Evolutionary conservation across 2,888 invertebrate genomes (phyloP).

Genomic region (Lycia hirtaria): DNA sequence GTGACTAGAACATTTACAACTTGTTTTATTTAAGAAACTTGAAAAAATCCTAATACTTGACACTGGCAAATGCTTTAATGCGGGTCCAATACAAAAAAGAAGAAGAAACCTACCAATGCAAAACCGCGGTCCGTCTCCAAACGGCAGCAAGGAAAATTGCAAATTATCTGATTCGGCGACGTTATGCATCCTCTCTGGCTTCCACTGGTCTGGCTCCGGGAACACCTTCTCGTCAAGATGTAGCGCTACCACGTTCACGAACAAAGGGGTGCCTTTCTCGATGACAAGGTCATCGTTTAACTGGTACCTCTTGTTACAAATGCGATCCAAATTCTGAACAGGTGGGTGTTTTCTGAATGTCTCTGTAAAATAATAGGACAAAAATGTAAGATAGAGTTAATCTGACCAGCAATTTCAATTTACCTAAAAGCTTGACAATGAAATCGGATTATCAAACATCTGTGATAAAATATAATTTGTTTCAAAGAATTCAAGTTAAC

Average conservation of each 20-base stretch:
- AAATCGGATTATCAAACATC: too few relatives aligned
- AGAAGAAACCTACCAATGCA: conserved; percentile 52
- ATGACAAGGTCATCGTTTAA: conserved; percentile 60
- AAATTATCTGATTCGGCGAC: conserved; percentile 59
- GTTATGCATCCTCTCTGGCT: conserved; percentile 60
- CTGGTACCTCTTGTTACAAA: conserved; percentile 56
- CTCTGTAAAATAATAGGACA: conserved; percentile 47
- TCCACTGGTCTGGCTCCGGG: conserved; percentile 65
- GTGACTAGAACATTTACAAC: too few relatives aligned
- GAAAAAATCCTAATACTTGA: too few relatives aligned
- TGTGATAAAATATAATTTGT: too few relatives aligned
- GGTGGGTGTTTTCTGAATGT: conserved; percentile 67
- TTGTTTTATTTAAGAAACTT: too few relatives aligned
- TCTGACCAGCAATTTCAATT: too few relatives aligned
- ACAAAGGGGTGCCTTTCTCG: conserved; percentile 62
- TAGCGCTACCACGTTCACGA: conserved; percentile 62
- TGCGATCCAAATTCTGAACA: conserved; percentile 60
- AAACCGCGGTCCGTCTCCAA: conserved; percentile 72
- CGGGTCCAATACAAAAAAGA: too few relatives aligned
- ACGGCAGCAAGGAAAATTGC: conserved; percentile 64
- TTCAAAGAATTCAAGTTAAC: too few relatives aligned
- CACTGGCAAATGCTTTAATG: too few relatives aligned
- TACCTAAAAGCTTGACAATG: too few relatives aligned
- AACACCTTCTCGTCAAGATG: conserved; percentile 61
- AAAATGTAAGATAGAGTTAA: neutral